These are phyloP conservation scores for Alethe diademata DNA, from an alignment of 2,113 vertebrate species.

Conservation along the genomic window DNA sequence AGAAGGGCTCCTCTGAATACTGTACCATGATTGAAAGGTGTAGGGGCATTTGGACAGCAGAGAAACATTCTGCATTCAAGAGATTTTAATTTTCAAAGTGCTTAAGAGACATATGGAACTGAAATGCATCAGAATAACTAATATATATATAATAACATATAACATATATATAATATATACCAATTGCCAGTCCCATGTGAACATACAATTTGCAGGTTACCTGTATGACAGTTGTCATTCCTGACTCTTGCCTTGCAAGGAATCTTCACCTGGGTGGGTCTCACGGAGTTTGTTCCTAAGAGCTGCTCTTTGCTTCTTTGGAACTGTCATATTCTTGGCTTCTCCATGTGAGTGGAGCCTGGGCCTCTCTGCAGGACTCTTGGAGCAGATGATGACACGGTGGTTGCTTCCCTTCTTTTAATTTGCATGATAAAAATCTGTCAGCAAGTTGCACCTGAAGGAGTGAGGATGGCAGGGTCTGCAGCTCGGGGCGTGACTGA, in stretches of 20 bases:
- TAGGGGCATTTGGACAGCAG: neutral
- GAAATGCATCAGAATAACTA: neutral
- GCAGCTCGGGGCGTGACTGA: constrained; percentile 18
- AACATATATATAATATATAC: no score
- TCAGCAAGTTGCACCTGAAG: constrained; percentile 76
- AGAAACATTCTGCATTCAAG: neutral
- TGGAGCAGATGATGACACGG: constrained; percentile 75
- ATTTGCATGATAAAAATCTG: constrained; percentile 80
- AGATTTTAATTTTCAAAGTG: neutral
- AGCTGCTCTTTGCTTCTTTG: constrained; percentile 77
- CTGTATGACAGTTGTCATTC: constrained; percentile 73
- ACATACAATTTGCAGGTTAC: constrained; percentile 78
- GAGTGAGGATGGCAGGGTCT: constrained; percentile 12
- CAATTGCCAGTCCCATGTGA: neutral
- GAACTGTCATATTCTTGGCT: constrained; percentile 71
- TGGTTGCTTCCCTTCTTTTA: constrained; percentile 80
- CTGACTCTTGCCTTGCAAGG: constrained; percentile 65
- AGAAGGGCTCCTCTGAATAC: neutral
- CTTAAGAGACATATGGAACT: neutral
- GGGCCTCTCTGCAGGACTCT: constrained; percentile 73
- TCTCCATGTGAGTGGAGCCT: constrained; percentile 61
- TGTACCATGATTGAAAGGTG: neutral
- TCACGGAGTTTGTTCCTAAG: constrained; percentile 78
- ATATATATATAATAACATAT: neutral
- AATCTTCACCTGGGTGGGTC: constrained; percentile 72